Base-by-base conservation (phyloP, 1,140 invertebrate genomes). In the Bicyclus anynana region DNA sequence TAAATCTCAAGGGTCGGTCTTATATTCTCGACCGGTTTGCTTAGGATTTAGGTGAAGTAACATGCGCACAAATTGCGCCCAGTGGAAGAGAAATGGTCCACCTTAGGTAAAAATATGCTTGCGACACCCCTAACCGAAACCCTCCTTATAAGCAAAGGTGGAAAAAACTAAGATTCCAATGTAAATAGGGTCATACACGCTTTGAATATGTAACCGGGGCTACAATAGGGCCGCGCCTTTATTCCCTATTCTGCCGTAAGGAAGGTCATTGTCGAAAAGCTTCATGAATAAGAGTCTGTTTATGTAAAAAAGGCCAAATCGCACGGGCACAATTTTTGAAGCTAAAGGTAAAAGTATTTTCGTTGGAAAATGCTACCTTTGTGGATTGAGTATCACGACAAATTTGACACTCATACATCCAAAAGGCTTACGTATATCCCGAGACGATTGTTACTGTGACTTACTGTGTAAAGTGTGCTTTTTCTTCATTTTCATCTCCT, bases 131-230 rank as follows among this genome's bases (percentile, higher is more conserved):
- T 40, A 40, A 13, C 12, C 9, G 16, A 17, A 40, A 14, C 37
- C 37, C 12, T 33, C 12, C 37, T 40, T 40, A 10, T 40, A 40
- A 37, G 33, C 33, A 37, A 37, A 40, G 37, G 37, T 40, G 37
- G 13, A 17, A 40, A 40, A 40, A 40, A 40, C 37, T 40, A 40
- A 40, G 37, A 40, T 40, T 40, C 37, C 37, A 40, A 40, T 40
- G 37, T 40, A 40, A 40, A 40, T 40, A 40, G 37, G 37, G 37
- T 40, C 37, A 40, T 40, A 40, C 37, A 40, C 16, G 37, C 37
- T 40, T 40, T 40, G 37, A 40, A 40, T 40, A 17, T 40, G 37
- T 40, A 40, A 17, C 37, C 37, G 2, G 16, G 13, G 13, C 37
- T 40, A 40, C 16, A 40, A 40, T 16, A 40, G 16, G 37, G 14